These are phyloP conservation scores for Macrosoma leucophasiata DNA, from an alignment of 2,888 invertebrate species.

Conservation along the genomic window DNA sequence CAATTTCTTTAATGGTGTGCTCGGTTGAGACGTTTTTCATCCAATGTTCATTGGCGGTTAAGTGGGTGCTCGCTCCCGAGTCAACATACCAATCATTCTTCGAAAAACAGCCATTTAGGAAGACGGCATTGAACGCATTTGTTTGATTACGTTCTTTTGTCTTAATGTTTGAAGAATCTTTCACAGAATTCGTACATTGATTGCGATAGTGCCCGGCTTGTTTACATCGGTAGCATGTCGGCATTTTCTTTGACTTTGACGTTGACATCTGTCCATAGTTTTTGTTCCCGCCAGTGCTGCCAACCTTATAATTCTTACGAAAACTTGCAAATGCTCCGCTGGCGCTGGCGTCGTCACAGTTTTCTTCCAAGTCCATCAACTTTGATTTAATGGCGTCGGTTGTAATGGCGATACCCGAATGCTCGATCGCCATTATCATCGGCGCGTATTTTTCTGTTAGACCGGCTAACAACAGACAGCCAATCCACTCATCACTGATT, in stretches of 20 bases:
- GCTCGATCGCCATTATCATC: slow-evolving; percentile 28
- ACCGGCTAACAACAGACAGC: slow-evolving; percentile 22
- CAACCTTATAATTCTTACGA: slow-evolving; percentile 21
- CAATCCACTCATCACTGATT: slow-evolving; percentile 27
- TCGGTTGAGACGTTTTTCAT: slow-evolving; percentile 12
- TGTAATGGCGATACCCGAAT: slow-evolving; percentile 19
- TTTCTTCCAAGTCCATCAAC: slow-evolving; percentile 24
- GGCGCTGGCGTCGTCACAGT: slow-evolving; percentile 8
- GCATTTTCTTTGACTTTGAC: slow-evolving; percentile 16
- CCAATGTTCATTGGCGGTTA: slow-evolving; percentile 19
- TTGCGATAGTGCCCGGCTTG: slow-evolving; percentile 26
- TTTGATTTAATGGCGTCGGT: slow-evolving; percentile 26
- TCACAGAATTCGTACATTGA: slow-evolving; percentile 20
- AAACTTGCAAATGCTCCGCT: slow-evolving; percentile 22
- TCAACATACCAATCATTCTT: slow-evolving; percentile 28
- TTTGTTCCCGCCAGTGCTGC: slow-evolving; percentile 19
- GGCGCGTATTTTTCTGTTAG: slow-evolving; percentile 23
- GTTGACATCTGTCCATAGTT: slow-evolving; percentile 21
- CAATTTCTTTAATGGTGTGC: slow-evolving; percentile 14
- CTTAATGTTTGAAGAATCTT: slow-evolving; percentile 19
- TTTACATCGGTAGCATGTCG: slow-evolving; percentile 26
- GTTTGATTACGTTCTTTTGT: slow-evolving; percentile 18
- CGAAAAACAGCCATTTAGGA: slow-evolving; percentile 26
- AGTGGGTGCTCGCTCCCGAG: slow-evolving; percentile 26
- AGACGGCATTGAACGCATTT: slow-evolving; percentile 28